Conservation (phyloP, 92 coral and sea anemone species). For the Epizoanthus ramosus region DNA sequence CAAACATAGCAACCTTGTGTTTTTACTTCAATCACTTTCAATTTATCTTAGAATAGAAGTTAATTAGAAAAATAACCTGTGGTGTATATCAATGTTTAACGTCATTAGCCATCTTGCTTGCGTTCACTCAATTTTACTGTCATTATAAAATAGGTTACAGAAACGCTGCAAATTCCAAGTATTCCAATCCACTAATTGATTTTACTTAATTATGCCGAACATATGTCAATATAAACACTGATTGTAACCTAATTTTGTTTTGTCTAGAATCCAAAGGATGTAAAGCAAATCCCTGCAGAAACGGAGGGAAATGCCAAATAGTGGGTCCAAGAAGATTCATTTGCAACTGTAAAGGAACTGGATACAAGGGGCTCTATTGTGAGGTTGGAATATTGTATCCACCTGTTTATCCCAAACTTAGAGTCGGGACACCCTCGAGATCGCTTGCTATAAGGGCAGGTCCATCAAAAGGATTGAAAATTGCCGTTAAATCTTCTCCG, state of each 20-base stretch:
- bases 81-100: too few species aligned
- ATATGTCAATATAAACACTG: not conserved
- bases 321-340: slow-evolving; percentile 25
- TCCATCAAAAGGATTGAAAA: slow-evolving; percentile 34
- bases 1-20: too few species aligned
- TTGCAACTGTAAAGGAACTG: slow-evolving; percentile 64
- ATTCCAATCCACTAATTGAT: too few species aligned
- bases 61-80: too few species aligned
- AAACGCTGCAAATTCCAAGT: too few species aligned
- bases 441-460: slow-evolving; percentile 45
- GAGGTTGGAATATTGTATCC: slow-evolving; percentile 54
- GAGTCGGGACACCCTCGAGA: slow-evolving; percentile 13
- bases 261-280: slow-evolving; percentile 49
- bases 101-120: too few species aligned
- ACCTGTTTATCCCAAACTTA: slow-evolving; percentile 56
- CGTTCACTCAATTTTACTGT: too few species aligned
- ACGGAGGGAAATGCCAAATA: slow-evolving; percentile 59
- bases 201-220: too few species aligned
- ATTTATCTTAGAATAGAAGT: too few species aligned
- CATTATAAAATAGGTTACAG: too few species aligned
- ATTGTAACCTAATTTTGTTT: not conserved
- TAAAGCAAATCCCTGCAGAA: slow-evolving; percentile 56
- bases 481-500: slow-evolving; percentile 3
- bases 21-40: too few species aligned
- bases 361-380: slow-evolving; percentile 64